Conservation (phyloP, 2,797 vertebrate species). For the Astyanax mexicanus region DNA sequence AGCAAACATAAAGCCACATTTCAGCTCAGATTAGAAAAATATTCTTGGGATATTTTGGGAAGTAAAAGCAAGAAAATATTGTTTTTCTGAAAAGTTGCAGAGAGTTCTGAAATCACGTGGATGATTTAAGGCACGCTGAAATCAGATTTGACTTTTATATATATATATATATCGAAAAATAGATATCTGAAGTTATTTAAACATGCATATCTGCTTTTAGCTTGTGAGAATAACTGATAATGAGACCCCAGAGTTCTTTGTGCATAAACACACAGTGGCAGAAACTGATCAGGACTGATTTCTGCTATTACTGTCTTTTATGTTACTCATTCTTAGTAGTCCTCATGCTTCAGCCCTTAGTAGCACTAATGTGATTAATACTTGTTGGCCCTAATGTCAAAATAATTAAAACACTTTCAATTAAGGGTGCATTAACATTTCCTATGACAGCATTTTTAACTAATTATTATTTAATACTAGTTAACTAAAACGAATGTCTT, state of each 20-base stretch:
- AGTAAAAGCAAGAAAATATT: conserved; percentile 36
- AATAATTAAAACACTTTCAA: too few species aligned
- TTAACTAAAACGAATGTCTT: too few species aligned
- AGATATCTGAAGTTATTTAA: too few species aligned
- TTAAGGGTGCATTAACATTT: too few species aligned
- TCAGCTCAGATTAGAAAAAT: conserved; percentile 19
- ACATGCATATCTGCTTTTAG: conserved; percentile 8
- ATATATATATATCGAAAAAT: too few species aligned
- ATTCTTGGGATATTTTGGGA: conserved; percentile 23
- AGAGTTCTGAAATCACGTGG: conserved; percentile 33
- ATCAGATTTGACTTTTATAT: too few species aligned
- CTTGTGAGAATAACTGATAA: neutral
- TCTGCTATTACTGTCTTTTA: neutral
- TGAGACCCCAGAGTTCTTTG: neutral
- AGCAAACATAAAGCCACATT: conserved; percentile 35
- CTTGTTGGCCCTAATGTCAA: too few species aligned
- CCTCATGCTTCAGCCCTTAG: too few species aligned
- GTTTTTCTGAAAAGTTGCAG: conserved; percentile 54
- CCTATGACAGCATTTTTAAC: too few species aligned
- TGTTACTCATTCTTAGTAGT: conserved; percentile 7
- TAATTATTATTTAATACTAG: too few species aligned
- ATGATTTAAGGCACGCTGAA: conserved; percentile 38
- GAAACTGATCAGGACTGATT: neutral
- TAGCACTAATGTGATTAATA: too few species aligned
- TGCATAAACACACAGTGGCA: neutral